Evolutionary conservation across 2,888 invertebrate genomes (phyloP), one percentile per base, ranked within the genome.

Genomic region (Netelia melanura): DNA sequence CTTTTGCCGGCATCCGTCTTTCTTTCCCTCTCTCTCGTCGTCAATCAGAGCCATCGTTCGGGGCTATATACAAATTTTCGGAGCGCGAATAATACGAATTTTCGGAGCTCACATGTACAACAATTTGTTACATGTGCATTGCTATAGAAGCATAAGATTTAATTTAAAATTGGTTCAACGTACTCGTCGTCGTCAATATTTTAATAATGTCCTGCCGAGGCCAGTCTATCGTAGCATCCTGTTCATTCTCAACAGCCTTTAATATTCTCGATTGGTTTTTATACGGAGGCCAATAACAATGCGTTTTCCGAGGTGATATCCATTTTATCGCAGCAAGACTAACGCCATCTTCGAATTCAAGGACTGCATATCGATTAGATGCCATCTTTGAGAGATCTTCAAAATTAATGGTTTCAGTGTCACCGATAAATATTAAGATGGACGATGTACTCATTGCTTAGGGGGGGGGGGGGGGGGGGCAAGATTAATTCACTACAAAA

Each of bases 141-240:
- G 44, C 54, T 21, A 79, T 62, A 79, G 61, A 76, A 56, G 56
- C 76, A 81, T 75, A 21, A 10, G 44, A 74, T 81, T 81, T 58
- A 21, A 64, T 81, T 67, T 44, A 10, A 67, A 67, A 74, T 67
- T 81, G 68, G 74, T 81, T 81, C 11, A 81, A 67, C 81, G 67
- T 67, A 81, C 81, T 81, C 58, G 81, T 81, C 81, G 75, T 54
- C 25, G 81, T 61, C 81, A 81, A 81, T 81, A 81, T 81, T 81
- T 81, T 81, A 75, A 81, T 75, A 67, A 81, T 67, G n/a, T n/a
- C n/a, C n/a, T n/a, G n/a, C n/a, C n/a, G n/a, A n/a, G 58, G 67
- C 81, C 75, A 81, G 67, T 81, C 52, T 61, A 54, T 43, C 67
- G 65, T 58, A 81, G 67, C 67, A 58, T 75, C 67, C 68, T 81